Percentiles rank a stretch among this genome's conserved stretches.
phyloP scores from a whole-genome alignment of 2,888 invertebrate species.

The Meloe dianella region DNA sequence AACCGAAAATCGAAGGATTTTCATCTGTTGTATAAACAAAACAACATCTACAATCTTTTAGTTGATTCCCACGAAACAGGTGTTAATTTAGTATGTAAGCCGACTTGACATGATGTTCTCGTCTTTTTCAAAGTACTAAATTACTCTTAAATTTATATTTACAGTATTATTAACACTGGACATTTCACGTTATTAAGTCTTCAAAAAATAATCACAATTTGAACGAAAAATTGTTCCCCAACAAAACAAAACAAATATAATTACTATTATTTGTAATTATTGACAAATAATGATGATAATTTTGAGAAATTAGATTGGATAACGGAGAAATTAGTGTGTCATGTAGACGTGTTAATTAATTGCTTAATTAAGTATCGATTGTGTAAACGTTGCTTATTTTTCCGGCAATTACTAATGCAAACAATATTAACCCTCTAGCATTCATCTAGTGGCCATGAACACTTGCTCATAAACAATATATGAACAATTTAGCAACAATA shows the following conservation, averaged over 20 bases:
- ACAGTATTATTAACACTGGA: constrained; percentile 25
- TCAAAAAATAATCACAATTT: constrained; percentile 16
- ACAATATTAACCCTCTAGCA: constrained; percentile 47
- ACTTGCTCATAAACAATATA: not conserved
- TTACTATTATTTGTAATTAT: not conserved
- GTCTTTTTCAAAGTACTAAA: constrained; percentile 26
- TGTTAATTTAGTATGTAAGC: constrained; percentile 42
- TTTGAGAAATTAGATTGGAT: constrained; percentile 21
- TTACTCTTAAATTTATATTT: constrained; percentile 31
- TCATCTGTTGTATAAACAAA: constrained; percentile 45
- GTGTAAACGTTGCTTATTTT: constrained; percentile 52
- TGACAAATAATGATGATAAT: constrained; percentile 14
- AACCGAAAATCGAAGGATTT: constrained; percentile 46
- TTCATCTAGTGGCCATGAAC: constrained; percentile 13
- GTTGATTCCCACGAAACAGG: constrained; percentile 48
- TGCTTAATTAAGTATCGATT: constrained; percentile 55
- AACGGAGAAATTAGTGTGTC: constrained; percentile 35
- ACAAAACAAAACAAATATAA: not conserved
- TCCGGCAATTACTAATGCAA: constrained; percentile 57
- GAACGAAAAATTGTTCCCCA: not conserved
- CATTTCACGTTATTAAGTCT: constrained; percentile 28
- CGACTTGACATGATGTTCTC: constrained; percentile 27
- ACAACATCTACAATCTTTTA: constrained; percentile 22
- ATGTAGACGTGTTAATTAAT: constrained; percentile 51
- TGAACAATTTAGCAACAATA: constrained; percentile 3